These are phyloP conservation scores for Thymelicus lineola DNA, from an alignment of 2,888 invertebrate genomes.

Conservation along the genomic window DNA sequence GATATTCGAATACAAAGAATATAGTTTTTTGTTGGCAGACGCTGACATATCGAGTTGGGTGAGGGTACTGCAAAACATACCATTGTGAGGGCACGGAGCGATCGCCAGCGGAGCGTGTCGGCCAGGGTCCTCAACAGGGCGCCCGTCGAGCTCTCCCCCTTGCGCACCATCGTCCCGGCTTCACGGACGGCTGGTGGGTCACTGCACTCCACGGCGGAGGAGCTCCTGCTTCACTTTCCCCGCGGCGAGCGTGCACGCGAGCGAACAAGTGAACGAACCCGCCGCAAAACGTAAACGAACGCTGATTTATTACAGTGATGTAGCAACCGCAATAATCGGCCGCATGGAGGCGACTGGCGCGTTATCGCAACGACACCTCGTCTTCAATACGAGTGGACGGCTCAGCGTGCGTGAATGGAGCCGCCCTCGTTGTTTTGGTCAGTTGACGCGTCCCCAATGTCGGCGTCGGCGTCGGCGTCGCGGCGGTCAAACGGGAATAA, in stretches of 20 bases:
- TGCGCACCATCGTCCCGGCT: slow-evolving; percentile 79
- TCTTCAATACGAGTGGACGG: slow-evolving; percentile 70
- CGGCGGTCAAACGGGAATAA: slow-evolving; percentile 54
- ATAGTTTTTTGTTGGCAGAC: slow-evolving; percentile 2
- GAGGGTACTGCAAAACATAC: slow-evolving; percentile 59
- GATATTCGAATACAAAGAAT: slow-evolving; percentile 22
- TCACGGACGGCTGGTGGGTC: slow-evolving; percentile 79
- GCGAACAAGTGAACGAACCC: slow-evolving; percentile 13
- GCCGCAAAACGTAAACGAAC: slow-evolving; percentile 17
- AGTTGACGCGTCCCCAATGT: slow-evolving; percentile 73
- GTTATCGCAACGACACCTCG: slow-evolving; percentile 79
- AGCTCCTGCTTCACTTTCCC: slow-evolving; percentile 44
- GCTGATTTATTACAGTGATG: slow-evolving; percentile 41
- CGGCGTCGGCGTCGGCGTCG: slow-evolving; percentile 46
- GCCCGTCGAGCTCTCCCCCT: slow-evolving; percentile 75
- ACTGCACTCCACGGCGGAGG: slow-evolving; percentile 65
- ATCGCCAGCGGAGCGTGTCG: slow-evolving; percentile 78
- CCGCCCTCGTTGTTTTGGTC: slow-evolving; percentile 73
- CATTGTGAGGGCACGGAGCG: slow-evolving; percentile 68
- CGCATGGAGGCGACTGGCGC: slow-evolving; percentile 79
- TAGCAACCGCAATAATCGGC: slow-evolving; percentile 80
- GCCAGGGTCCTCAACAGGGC: slow-evolving; percentile 77
- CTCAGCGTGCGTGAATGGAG: slow-evolving; percentile 69
- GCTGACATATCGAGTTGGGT: not conserved
- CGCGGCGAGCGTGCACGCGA: slow-evolving; percentile 9